Evolutionary conservation across 2,888 invertebrate genomes (phyloP), one percentile per base, ranked within the genome.

Genomic region (Tyria jacobaeae): DNA sequence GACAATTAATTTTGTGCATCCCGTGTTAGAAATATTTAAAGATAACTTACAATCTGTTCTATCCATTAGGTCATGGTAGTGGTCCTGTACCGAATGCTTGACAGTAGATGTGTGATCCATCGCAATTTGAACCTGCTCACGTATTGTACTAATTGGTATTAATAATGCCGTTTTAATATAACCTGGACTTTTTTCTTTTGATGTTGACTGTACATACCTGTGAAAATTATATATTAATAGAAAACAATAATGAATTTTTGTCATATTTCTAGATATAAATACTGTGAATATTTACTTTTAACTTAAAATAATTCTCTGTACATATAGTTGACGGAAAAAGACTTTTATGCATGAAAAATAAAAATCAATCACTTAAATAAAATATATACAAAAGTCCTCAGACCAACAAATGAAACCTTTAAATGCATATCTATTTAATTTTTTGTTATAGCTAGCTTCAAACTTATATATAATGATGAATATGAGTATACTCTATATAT

Each of bases 41-140:
- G 31, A 41, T 31, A 12, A 27, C 91, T 86, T 64, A 94, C 93
- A 94, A 59, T 89, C 88, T 60, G 86, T 88, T 71, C 86, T 85
- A 61, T 92, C 90, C 49, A 82, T 81, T 2, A 90, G 57, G 14
- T 91, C 89, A 64, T 88, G 83, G 64, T 85, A 89, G 67, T 91
- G 85, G 58, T 91, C 89, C 56, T 81, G 77, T 4, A 92, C 75
- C 0, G 84, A 74, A 64, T 88, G 82, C 55, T 84, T 89, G 10
- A 88, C 70, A 0, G 85, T 82, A 31, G 87, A 88, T 0, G 90
- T 91, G 44, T 93, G 90, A 0, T 85, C 83, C 68, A 81, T 75
- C 14, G 85, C 89, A 6, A 75, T 71, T 70, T 92, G 89, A 0
- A 85, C 82, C 60, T 91, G 87, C 66, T 91, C 88, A 15, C 94